A percentile compares a stretch with the other conserved stretches of the same genome.
phyloP scores from a whole-genome alignment of 2,888 invertebrate species.

The Rambutsinella grinnellia region DNA sequence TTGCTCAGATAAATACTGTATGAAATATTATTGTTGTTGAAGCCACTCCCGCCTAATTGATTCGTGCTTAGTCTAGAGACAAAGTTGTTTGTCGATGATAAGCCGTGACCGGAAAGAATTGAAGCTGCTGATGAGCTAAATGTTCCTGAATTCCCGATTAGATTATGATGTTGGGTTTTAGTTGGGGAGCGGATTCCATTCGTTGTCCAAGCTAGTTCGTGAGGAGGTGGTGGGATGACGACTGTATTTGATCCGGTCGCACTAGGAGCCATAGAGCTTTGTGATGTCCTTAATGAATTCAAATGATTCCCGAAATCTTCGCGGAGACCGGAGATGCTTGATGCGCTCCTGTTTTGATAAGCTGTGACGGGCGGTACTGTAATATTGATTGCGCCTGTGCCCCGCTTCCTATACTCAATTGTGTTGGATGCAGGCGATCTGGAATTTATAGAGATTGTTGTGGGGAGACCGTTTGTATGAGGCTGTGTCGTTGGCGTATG shows the following conservation, averaged over 20 bases:
- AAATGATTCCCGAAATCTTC: constrained; percentile 55
- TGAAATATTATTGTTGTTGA: constrained; percentile 52
- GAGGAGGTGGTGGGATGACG: constrained; percentile 33
- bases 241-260: constrained; percentile 40
- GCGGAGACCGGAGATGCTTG: constrained; percentile 55
- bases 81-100: constrained; percentile 51
- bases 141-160: constrained; percentile 53
- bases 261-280: constrained; percentile 54
- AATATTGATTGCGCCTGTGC: constrained; percentile 32
- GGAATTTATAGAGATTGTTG: constrained; percentile 48
- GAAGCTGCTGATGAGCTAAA: constrained; percentile 57
- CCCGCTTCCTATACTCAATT: constrained; percentile 51
- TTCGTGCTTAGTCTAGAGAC: constrained; percentile 51
- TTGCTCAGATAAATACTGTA: constrained; percentile 48
- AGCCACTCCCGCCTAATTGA: constrained; percentile 44
- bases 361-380: constrained; percentile 49
- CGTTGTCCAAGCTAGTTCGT: constrained; percentile 33
- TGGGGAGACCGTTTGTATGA: constrained; percentile 38
- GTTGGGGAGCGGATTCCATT: constrained; percentile 38
- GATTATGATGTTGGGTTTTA: constrained; percentile 44
- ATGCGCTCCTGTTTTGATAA: constrained; percentile 58
- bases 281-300: constrained; percentile 54
- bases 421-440: constrained; percentile 20
- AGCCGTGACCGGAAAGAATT: constrained; percentile 51
- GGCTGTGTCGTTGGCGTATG: constrained; percentile 24